Conservation (phyloP, 1,140 invertebrate species). For the Piezodorus guildinii region DNA sequence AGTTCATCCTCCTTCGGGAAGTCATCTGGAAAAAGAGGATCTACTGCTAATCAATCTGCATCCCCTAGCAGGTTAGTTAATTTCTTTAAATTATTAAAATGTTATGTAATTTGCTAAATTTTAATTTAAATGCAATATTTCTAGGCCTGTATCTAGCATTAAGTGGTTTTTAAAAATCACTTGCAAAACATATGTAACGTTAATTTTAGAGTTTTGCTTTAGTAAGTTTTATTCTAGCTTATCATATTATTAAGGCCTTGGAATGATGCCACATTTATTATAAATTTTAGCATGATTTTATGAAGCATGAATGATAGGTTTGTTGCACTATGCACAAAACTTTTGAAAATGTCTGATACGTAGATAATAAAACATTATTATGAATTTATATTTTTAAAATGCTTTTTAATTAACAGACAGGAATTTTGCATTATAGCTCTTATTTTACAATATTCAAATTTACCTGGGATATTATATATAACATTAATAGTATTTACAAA, state of each 20-base stretch:
- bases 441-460: too few species aligned
- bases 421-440: too few species aligned
- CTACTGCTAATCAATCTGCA: neutral
- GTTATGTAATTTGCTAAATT: neutral
- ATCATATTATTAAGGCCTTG: constrained; percentile 10
- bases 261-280: constrained; percentile 12
- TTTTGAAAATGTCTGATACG: neutral
- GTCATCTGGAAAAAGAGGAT: constrained; percentile 1
- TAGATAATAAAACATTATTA: neutral
- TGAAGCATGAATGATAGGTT: constrained; percentile 3
- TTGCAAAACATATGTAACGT: neutral
- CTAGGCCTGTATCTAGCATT: constrained; percentile 12
- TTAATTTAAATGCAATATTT: constrained; percentile 2
- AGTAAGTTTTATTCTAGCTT: constrained; percentile 12
- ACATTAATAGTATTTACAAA: too few species aligned
- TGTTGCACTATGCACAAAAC: constrained; percentile 1
- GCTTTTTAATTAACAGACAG: too few species aligned
- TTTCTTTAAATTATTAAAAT: neutral
- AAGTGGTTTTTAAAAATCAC: constrained; percentile 3
- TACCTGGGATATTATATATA: too few species aligned
- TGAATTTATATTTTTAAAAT: too few species aligned
- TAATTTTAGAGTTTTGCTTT: constrained; percentile 10
- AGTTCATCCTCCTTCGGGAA: constrained; percentile 10
- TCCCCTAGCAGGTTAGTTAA: constrained; percentile 8
- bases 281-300: neutral